A percentile compares a stretch with the other conserved stretches of the same genome.
Conservation (phyloP, 2,797 vertebrate genomes). For the Chrysolophus pictus region DNA sequence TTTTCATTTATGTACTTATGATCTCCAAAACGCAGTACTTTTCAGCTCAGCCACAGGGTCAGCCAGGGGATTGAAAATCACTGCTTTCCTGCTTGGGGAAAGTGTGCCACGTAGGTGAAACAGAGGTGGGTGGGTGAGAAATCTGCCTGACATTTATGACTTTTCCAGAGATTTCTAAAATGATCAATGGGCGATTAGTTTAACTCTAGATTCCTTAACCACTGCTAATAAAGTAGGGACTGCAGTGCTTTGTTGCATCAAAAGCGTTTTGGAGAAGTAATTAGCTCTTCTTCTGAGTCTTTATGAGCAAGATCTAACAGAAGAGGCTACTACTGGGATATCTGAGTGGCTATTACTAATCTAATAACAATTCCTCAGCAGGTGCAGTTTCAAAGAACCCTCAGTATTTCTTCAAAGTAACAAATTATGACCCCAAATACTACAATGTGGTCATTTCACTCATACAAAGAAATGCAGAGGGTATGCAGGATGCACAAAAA, state of each 20-base stretch:
- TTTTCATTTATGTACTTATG: background rate
- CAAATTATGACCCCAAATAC: constrained; percentile 3
- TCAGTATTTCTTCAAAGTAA: constrained; percentile 69
- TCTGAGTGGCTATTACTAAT: background rate
- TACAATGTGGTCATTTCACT: constrained; percentile 73
- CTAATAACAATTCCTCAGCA: constrained; percentile 27
- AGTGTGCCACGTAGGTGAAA: background rate
- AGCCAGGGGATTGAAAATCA: background rate
- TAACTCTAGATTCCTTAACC: background rate
- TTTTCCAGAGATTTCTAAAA: constrained; percentile 7
- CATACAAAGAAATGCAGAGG: constrained; percentile 42
- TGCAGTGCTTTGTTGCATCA: background rate
- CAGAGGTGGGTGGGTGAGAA: background rate
- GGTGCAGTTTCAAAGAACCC: constrained; percentile 25
- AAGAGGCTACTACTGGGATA: background rate
- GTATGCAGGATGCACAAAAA: background rate
- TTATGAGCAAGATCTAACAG: background rate
- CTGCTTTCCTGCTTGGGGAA: background rate
- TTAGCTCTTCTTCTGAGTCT: background rate
- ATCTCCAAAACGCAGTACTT: background rate
- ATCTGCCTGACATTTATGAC: background rate
- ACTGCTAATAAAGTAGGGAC: background rate
- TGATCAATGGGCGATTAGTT: constrained; percentile 8
- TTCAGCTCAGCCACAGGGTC: background rate
- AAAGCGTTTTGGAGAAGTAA: background rate